These are phyloP conservation scores for Sinocyclocheilus anshuiensis DNA, from an alignment of 2,113 vertebrate genomes.

Conservation along the genomic window DNA sequence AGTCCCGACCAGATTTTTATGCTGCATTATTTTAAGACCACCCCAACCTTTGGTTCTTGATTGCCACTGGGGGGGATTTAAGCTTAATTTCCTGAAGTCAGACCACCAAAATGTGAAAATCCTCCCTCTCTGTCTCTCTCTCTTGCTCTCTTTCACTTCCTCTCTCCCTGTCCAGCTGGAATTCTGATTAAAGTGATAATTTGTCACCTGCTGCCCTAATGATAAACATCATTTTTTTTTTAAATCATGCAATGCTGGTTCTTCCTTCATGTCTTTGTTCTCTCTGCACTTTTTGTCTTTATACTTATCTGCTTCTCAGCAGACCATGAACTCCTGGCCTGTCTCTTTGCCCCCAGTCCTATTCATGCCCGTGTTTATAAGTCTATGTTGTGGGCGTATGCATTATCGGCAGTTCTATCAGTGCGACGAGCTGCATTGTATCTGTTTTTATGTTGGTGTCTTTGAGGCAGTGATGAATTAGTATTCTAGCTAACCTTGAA, in stretches of 20 bases:
- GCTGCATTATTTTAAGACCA: neutral
- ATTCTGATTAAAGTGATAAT: conserved; percentile 26
- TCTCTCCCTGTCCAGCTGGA: neutral
- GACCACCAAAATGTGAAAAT: neutral
- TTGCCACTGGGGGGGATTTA: neutral
- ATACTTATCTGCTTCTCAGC: conserved; percentile 28
- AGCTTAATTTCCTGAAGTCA: neutral
- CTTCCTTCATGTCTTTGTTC: conserved; percentile 16
- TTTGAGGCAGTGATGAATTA: conserved; percentile 3
- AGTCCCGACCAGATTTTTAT: neutral
- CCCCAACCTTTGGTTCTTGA: neutral
- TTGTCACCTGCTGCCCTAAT: conserved; percentile 17
- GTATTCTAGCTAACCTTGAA: conserved; percentile 29
- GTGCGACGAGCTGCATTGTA: neutral
- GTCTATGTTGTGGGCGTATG: neutral
- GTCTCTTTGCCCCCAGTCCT: neutral
- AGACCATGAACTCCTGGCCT: neutral
- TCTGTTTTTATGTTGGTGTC: neutral
- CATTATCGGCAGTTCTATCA: neutral
- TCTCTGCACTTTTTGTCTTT: neutral
- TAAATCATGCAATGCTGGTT: conserved; percentile 19
- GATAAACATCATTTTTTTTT: conserved; percentile 12
- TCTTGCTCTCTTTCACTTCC: neutral
- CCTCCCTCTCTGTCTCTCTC: neutral
- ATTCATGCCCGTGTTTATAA: conserved; percentile 43